These are phyloP conservation scores for Harpagifer antarcticus DNA, from an alignment of 2,797 vertebrate genomes.

Conservation along the genomic window DNA sequence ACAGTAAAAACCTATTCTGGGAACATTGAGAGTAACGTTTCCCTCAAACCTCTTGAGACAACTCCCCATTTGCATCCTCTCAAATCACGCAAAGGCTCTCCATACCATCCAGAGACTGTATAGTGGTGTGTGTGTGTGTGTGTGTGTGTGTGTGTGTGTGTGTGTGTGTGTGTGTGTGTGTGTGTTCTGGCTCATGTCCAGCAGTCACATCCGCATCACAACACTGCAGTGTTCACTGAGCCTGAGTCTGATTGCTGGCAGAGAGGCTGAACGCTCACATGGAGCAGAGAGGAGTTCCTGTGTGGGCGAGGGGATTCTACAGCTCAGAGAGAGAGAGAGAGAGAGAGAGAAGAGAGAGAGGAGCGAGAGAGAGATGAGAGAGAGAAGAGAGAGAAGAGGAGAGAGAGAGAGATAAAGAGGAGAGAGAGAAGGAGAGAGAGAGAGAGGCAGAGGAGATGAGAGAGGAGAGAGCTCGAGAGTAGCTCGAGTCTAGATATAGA, in stretches of 20 bases:
- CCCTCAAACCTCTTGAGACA: slow-evolving; percentile 3
- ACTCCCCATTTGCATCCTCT: slow-evolving; percentile 15
- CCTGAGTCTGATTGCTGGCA: slow-evolving; percentile 46
- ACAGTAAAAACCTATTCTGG: too few species aligned
- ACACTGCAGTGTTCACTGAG: slow-evolving; percentile 67
- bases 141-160: too few species aligned
- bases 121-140: too few species aligned
- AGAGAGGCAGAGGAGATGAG: not conserved
- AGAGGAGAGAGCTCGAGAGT: too few species aligned
- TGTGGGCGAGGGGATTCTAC: not conserved
- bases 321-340: too few species aligned
- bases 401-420: not conserved
- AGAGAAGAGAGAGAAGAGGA: too few species aligned
- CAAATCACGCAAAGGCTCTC: slow-evolving; percentile 16
- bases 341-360: too few species aligned
- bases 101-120: slow-evolving; percentile 19
- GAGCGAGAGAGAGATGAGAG: too few species aligned
- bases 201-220: slow-evolving; percentile 54
- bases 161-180: too few species aligned
- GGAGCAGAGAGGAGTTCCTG: slow-evolving; percentile 50
- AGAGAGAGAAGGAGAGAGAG: not conserved
- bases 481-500: too few species aligned
- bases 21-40: slow-evolving; percentile 2
- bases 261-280: slow-evolving; percentile 16
- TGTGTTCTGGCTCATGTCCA: slow-evolving; percentile 48